These are phyloP conservation scores for Ptyas mucosa DNA, from an alignment of 2,113 vertebrate species.

Conservation along the genomic window DNA sequence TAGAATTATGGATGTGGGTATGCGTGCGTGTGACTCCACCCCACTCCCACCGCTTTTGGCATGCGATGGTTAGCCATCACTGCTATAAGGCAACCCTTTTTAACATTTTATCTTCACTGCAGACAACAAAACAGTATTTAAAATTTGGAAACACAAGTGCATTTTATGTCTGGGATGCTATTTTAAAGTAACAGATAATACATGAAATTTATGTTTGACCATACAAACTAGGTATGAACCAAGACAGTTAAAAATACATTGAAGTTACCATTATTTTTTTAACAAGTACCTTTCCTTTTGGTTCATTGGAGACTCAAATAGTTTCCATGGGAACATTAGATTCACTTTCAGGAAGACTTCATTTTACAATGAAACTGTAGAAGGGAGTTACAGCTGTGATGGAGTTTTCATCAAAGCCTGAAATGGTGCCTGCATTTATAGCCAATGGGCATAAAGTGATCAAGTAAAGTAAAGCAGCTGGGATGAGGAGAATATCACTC, in stretches of 20 bases:
- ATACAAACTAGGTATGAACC: background rate
- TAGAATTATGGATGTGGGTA: no score
- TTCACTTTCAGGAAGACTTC: constrained; percentile 41
- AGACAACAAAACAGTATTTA: background rate
- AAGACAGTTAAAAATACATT: constrained; percentile 23
- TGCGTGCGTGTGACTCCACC: no score
- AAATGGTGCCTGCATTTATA: constrained; percentile 46
- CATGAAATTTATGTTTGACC: constrained; percentile 12
- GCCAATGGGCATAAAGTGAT: constrained; percentile 21
- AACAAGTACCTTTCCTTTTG: constrained; percentile 29
- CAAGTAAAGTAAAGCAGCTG: background rate
- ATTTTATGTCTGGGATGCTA: background rate
- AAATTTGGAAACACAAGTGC: background rate
- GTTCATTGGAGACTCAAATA: constrained; percentile 18
- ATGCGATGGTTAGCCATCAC: no score
- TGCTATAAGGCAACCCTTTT: background rate
- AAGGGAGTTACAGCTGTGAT: constrained; percentile 59
- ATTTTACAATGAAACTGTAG: constrained; percentile 57
- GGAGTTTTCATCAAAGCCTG: constrained; percentile 46
- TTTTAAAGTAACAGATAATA: constrained; percentile 19
- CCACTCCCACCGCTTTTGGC: no score
- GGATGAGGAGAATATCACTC: constrained; percentile 18
- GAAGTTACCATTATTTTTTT: constrained; percentile 19
- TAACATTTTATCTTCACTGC: background rate
- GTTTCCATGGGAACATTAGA: constrained; percentile 64